Evolutionary conservation across 2,888 invertebrate genomes (phyloP).

Genomic region (Lacanobia oleracea): DNA sequence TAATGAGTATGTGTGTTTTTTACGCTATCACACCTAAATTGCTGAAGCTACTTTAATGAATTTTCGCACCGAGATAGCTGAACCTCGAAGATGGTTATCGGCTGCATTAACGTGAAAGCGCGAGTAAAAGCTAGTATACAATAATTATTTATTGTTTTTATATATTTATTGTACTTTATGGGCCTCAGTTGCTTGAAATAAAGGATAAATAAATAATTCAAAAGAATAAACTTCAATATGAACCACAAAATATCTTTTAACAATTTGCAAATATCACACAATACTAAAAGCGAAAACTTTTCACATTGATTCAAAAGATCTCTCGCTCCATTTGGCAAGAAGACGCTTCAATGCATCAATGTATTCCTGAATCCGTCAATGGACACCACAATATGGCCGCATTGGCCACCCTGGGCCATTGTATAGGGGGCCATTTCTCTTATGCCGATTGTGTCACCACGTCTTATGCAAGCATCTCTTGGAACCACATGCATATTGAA

Average conservation of each 20-base stretch:
- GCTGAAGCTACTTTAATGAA: too few species aligned
- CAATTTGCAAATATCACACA: too few species aligned
- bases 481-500: constrained; percentile 40
- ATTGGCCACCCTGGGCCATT: constrained; percentile 20
- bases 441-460: constrained; percentile 47
- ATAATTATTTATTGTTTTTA: too few species aligned
- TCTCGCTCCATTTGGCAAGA: constrained; percentile 13
- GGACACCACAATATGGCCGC: constrained; percentile 21
- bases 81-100: too few species aligned
- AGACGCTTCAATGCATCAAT: constrained; percentile 29
- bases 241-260: not conserved
- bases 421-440: constrained; percentile 40
- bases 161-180: too few species aligned
- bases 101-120: too few species aligned
- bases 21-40: too few species aligned
- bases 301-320: constrained; percentile 8
- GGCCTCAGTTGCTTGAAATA: too few species aligned
- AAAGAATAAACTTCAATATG: not conserved
- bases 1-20: too few species aligned
- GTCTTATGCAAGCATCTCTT: constrained; percentile 38
- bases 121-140: too few species aligned
- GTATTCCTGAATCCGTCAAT: constrained; percentile 29
- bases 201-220: too few species aligned
- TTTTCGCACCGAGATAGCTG: too few species aligned
- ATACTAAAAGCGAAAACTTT: constrained; percentile 1